phyloP scores from a whole-genome alignment of 2,888 invertebrate genomes.

The Drosophila eohydei region DNA sequence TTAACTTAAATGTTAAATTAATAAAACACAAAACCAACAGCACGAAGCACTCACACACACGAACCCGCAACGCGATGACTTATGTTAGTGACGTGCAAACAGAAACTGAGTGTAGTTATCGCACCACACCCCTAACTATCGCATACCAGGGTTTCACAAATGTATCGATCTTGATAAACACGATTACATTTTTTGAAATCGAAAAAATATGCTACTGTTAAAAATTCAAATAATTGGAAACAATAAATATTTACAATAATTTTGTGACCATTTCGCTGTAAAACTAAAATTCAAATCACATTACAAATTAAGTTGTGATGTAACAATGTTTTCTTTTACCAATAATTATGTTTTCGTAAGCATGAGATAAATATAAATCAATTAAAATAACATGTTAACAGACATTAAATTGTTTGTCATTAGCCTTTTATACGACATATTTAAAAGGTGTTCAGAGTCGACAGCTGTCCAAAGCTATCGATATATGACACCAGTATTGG shows the following conservation, averaged over 20 bases:
- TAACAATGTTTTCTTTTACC: neutral
- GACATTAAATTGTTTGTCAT: neutral
- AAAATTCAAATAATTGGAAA: neutral
- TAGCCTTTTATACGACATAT: neutral
- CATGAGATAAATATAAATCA: neutral
- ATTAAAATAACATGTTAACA: neutral
- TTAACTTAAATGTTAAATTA: constrained; percentile 68
- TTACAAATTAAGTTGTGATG: neutral
- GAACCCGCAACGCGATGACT: constrained; percentile 75
- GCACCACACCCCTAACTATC: constrained; percentile 56
- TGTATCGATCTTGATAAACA: constrained; percentile 25
- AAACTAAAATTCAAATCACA: neutral
- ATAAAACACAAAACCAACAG: constrained; percentile 63
- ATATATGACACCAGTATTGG: constrained; percentile 20
- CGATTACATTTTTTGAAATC: neutral
- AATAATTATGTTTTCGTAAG: neutral
- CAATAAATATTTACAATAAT: neutral
- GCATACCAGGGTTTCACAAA: neutral
- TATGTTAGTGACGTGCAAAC: constrained; percentile 51
- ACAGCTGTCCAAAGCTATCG: neutral
- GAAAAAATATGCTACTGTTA: neutral
- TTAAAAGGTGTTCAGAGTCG: neutral
- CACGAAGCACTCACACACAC: constrained; percentile 47
- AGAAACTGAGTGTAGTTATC: constrained; percentile 46
- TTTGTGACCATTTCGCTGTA: neutral